Evolutionary conservation across 1,140 invertebrate genomes (phyloP), one percentile per base, ranked within the genome.

Genomic region (Ceratosolen solmsi): DNA sequence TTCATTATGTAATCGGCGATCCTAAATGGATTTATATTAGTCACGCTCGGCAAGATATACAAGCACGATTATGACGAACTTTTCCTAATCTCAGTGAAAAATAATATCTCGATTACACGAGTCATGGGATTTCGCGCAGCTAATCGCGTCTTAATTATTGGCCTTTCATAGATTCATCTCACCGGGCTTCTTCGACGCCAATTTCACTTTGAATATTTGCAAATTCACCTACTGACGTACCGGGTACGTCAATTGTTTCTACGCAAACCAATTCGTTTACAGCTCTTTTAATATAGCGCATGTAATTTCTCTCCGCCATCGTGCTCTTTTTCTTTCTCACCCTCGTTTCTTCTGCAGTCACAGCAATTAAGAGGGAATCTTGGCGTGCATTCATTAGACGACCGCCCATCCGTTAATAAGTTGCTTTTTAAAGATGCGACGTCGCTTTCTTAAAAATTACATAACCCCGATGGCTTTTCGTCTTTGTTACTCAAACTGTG

Each of bases 11-110:
- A 77, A 77, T 15, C 36, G 9, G 5, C n/a, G 11, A 63, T 79
- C 46, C 65, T 38, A 70, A 79, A 54, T 54, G n/a, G 65, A 71
- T 79, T 79, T 79, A 56, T 56, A 70, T 79, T 71, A 79, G 63
- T 56, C 65, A 79, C 65, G 46, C 33, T 70, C 30, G 2, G 8
- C n/a, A n/a, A 70, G 76, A 79, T 79, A 63, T n/a, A 79, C 65
- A 79, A 79, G 65, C 56, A 25, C 49, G 65, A 79, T 79, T 79
- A 17, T 36, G 36, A 17, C 54, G n/a, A 13, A n/a, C 17, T 56
- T 75, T 63, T 76, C 49, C 58, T 9, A 30, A 49, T 41, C 20
- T 30, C n/a, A 25, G 20, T 15, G 49, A 70, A 79, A 70, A 22
- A 51, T 70, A 79, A 79, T 71, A 79, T 72, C 46, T 60, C 60